Percentiles rank a stretch among this genome's conserved stretches.
Evolutionary conservation across 2,888 invertebrate species (phyloP).

Genomic region (Achlya flavicornis): DNA sequence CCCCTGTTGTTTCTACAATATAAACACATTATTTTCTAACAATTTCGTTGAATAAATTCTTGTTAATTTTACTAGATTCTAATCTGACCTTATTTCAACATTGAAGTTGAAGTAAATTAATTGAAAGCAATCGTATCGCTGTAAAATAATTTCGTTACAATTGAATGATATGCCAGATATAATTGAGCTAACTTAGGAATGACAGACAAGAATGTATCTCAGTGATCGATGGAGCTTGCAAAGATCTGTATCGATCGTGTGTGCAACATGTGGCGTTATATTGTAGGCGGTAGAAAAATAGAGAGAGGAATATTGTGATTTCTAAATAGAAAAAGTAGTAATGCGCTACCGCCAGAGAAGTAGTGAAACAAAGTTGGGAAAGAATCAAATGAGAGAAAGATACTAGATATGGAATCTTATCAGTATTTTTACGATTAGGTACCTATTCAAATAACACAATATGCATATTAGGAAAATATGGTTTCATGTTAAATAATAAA

Average conservation of each 20-base stretch:
- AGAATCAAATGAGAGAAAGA: neutral
- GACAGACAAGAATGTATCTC: conserved; percentile 2
- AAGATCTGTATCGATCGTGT: neutral
- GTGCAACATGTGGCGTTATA: conserved; percentile 1
- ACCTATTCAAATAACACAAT: too few relatives aligned
- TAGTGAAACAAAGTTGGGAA: neutral
- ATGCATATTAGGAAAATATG: too few relatives aligned
- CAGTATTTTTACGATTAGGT: too few relatives aligned
- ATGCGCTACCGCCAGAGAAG: neutral
- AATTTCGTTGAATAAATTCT: neutral
- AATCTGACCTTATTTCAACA: neutral
- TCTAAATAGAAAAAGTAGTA: conserved; percentile 1
- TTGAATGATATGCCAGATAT: neutral
- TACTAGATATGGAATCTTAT: neutral
- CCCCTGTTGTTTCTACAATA: conserved; percentile 1
- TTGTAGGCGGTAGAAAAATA: conserved; percentile 7
- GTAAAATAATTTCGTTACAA: neutral
- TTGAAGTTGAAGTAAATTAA: neutral
- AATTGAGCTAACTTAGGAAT: neutral
- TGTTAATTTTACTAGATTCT: neutral
- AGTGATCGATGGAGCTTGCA: conserved; percentile 2
- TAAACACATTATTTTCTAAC: neutral
- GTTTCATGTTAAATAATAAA: too few relatives aligned
- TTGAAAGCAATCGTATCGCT: neutral
- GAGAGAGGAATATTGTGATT: conserved; percentile 2